Evolutionary conservation across 2,888 invertebrate genomes (phyloP).

Genomic region (Nemotelus pantherinus): DNA sequence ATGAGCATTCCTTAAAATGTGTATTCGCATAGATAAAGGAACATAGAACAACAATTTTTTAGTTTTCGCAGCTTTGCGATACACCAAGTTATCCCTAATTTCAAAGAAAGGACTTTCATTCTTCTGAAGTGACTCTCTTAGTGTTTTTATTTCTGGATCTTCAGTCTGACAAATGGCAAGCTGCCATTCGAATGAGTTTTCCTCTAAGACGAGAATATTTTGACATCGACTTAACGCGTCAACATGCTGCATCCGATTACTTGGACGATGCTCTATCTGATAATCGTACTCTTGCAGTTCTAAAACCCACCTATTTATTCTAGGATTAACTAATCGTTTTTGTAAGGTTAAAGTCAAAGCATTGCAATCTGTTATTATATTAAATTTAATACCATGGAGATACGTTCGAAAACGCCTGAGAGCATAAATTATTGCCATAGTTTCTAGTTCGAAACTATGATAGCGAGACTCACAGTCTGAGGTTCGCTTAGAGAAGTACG

Average conservation of each 20-base stretch:
- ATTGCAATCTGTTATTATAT: conserved; percentile 53
- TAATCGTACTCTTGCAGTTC: conserved; percentile 50
- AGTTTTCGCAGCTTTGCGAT: background rate
- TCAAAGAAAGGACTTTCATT: background rate
- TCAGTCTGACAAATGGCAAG: background rate
- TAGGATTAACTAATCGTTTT: conserved; percentile 51
- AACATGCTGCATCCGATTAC: conserved; percentile 54
- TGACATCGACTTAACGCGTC: conserved; percentile 53
- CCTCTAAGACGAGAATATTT: background rate
- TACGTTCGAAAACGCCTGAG: conserved; percentile 53
- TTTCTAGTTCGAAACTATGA: conserved; percentile 56
- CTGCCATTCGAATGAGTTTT: background rate
- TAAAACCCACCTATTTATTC: conserved; percentile 49
- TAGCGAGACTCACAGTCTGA: conserved; percentile 52
- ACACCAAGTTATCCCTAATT: background rate
- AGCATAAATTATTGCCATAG: conserved; percentile 53
- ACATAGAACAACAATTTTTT: background rate
- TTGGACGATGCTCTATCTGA: conserved; percentile 48
- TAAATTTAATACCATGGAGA: conserved; percentile 52
- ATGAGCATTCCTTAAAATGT: background rate
- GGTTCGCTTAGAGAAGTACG: conserved; percentile 54
- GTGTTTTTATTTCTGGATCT: background rate
- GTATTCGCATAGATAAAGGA: background rate
- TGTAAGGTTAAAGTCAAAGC: conserved; percentile 50
- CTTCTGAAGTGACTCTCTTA: background rate